Conservation (phyloP, 2,888 invertebrate genomes). For the Chrysolina haemoptera region DNA sequence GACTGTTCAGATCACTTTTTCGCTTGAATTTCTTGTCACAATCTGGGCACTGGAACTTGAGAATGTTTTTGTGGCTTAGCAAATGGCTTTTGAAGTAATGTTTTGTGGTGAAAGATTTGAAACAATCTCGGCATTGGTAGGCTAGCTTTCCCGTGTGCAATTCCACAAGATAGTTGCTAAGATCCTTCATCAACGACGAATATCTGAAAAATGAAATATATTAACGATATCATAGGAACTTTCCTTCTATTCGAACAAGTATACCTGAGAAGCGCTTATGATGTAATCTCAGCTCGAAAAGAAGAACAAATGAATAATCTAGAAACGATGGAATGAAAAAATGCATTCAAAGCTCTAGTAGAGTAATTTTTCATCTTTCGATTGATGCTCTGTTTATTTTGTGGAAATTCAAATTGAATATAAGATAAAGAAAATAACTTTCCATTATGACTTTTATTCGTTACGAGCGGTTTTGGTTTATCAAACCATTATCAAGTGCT, state of each 20-base stretch:
- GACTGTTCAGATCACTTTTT: slow-evolving; percentile 46
- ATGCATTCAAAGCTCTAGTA: too few species aligned
- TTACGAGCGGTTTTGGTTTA: too few species aligned
- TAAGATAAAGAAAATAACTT: too few species aligned
- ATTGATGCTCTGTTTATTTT: too few species aligned
- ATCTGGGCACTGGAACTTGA: slow-evolving; percentile 37
- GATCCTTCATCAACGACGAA: slow-evolving; percentile 31
- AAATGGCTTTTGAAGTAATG: slow-evolving; percentile 65
- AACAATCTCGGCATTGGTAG: slow-evolving; percentile 71
- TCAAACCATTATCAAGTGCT: too few species aligned
- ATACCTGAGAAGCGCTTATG: slow-evolving; percentile 1
- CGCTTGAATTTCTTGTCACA: slow-evolving; percentile 49
- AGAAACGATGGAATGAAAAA: too few species aligned
- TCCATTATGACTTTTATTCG: too few species aligned
- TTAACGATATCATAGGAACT: neutral
- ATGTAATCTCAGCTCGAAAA: too few species aligned
- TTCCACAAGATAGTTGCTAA: slow-evolving; percentile 37
- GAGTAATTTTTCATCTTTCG: too few species aligned
- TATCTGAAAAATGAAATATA: slow-evolving; percentile 29
- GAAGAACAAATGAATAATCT: too few species aligned
- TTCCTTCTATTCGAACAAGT: neutral
- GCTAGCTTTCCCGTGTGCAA: slow-evolving; percentile 66
- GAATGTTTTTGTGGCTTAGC: slow-evolving; percentile 38
- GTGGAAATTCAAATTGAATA: too few species aligned
- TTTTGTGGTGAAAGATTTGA: slow-evolving; percentile 73